Evolutionary conservation across 2,888 invertebrate genomes (phyloP).

Genomic region (Desoria tigrina): DNA sequence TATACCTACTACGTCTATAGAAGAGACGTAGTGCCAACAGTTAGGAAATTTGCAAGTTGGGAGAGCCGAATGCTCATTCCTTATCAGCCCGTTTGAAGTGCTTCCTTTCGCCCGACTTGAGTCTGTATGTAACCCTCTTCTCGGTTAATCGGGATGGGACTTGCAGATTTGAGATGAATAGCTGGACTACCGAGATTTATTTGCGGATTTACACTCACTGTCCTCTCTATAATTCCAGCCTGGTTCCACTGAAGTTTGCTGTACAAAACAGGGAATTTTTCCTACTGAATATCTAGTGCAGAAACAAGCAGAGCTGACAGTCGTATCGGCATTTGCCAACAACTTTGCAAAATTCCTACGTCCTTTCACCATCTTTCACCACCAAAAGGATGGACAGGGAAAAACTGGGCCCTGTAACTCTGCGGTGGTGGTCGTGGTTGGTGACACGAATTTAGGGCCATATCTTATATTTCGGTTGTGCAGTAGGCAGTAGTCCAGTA

Average conservation of each 20-base stretch:
- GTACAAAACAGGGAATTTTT: not conserved
- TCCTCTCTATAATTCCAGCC: not conserved
- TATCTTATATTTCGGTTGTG: too few species aligned
- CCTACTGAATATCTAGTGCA: conserved; percentile 18
- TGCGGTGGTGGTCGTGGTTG: too few species aligned
- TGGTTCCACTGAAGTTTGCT: conserved; percentile 8
- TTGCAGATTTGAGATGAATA: conserved; percentile 22
- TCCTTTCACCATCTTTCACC: not conserved
- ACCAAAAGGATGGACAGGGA: too few species aligned
- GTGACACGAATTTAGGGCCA: too few species aligned
- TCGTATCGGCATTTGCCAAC: conserved; percentile 15
- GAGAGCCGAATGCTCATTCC: too few species aligned
- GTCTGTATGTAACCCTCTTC: too few species aligned
- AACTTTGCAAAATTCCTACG: not conserved
- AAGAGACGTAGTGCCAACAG: not conserved
- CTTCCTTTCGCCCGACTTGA: not conserved
- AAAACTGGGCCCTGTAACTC: too few species aligned
- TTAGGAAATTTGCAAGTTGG: too few species aligned
- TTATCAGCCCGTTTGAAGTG: conserved; percentile 1
- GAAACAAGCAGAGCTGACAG: conserved; percentile 16
- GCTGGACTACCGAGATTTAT: conserved; percentile 22
- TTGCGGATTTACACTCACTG: conserved; percentile 20
- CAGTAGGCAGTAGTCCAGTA: too few species aligned
- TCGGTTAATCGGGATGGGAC: not conserved
- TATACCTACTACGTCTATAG: too few species aligned